Percentiles rank a stretch among this genome's conserved stretches.
Conservation (phyloP, 2,888 invertebrate species). For the Athrips mouffetella region DNA sequence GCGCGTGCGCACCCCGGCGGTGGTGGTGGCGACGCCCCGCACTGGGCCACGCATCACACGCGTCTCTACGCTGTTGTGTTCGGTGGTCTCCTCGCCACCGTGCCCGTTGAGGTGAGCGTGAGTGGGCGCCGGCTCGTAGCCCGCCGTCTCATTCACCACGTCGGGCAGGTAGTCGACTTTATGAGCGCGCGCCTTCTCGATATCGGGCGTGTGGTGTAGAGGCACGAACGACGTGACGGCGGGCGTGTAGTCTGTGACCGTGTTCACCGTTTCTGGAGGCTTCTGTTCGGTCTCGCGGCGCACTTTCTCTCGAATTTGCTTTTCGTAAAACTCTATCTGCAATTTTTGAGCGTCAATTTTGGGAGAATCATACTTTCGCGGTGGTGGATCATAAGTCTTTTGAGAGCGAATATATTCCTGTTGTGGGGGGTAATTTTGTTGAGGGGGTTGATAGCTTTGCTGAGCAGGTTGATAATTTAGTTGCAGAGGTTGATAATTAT, state of each 20-base stretch:
- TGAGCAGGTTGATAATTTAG: neutral
- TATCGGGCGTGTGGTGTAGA: conserved; percentile 71
- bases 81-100: conserved; percentile 63
- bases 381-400: neutral
- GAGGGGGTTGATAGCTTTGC: conserved; percentile 25
- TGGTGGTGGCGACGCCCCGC: conserved; percentile 84
- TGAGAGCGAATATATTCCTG: neutral
- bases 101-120: conserved; percentile 41
- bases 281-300: conserved; percentile 40
- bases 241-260: conserved; percentile 70
- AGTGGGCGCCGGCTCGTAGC: conserved; percentile 30
- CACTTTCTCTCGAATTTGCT: conserved; percentile 62
- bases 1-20: conserved; percentile 76
- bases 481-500: conserved; percentile 11
- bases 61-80: conserved; percentile 81
- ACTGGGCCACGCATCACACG: conserved; percentile 88
- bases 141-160: conserved; percentile 62
- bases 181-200: conserved; percentile 69
- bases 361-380: conserved; percentile 29
- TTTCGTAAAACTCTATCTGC: conserved; percentile 74
- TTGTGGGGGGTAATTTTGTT: conserved; percentile 33
- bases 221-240: conserved; percentile 62
- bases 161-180: conserved; percentile 70
- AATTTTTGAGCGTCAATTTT: conserved; percentile 62
- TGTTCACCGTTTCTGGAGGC: conserved; percentile 50